Conservation (phyloP, 2,113 vertebrate genomes). For the Elephantulus edwardii region DNA sequence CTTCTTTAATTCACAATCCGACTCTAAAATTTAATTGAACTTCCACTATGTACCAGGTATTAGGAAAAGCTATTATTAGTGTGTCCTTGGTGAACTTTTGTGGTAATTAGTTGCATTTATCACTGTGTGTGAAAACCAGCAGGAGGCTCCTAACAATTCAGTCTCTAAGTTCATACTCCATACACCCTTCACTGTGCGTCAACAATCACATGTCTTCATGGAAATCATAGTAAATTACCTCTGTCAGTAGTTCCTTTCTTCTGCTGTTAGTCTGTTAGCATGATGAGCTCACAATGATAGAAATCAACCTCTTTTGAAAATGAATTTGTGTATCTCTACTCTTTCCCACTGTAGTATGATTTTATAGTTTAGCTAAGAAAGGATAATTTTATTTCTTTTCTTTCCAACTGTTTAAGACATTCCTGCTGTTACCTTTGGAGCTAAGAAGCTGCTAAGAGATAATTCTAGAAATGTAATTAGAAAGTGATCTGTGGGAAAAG, state of each 20-base stretch:
- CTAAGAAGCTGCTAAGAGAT: too few relatives aligned
- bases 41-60: not conserved
- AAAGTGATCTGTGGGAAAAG: too few relatives aligned
- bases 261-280: not conserved
- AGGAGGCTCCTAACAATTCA: not conserved
- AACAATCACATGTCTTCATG: not conserved
- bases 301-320: not conserved
- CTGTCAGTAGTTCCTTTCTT: not conserved
- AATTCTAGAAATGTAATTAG: too few relatives aligned
- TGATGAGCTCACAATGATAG: not conserved
- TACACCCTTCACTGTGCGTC: not conserved
- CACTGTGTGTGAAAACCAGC: not conserved
- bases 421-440: too few relatives aligned
- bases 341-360: not conserved
- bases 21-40: not conserved
- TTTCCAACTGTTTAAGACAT: too few relatives aligned
- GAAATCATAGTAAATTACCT: not conserved
- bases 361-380: slow-evolving; percentile 18
- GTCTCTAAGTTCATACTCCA: not conserved
- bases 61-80: not conserved
- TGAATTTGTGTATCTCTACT: not conserved
- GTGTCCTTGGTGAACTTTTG: not conserved
- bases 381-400: slow-evolving; percentile 34
- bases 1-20: not conserved
- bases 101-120: not conserved